A percentile compares a stretch with the other conserved stretches of the same genome.
These are phyloP conservation scores for Anadara kagoshimensis DNA, from an alignment of 1,140 invertebrate genomes.

Conservation along the genomic window DNA sequence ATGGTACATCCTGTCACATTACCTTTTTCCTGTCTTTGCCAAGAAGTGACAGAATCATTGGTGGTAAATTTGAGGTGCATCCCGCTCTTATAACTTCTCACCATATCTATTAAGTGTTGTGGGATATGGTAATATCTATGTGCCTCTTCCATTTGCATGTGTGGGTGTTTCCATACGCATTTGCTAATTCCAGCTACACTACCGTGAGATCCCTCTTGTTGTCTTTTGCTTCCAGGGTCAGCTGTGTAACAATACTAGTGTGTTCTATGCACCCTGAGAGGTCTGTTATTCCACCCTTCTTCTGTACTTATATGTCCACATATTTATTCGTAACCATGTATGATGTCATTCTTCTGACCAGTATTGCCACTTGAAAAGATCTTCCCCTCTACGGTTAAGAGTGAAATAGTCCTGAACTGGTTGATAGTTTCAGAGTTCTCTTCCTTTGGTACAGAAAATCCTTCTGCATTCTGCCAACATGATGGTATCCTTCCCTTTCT, in stretches of 20 bases:
- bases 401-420: too few relatives aligned
- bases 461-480: too few relatives aligned
- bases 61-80: conserved; percentile 23
- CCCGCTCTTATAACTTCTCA: conserved; percentile 28
- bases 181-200: conserved; percentile 27
- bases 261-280: conserved; percentile 13
- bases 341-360: too few relatives aligned
- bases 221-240: conserved; percentile 15
- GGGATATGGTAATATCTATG: conserved; percentile 28
- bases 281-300: too few relatives aligned
- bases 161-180: conserved; percentile 33
- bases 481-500: too few relatives aligned
- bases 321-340: too few relatives aligned
- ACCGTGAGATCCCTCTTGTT: conserved; percentile 6
- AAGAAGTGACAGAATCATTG: conserved; percentile 1
- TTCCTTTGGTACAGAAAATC: too few relatives aligned
- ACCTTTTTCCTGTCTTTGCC: conserved; percentile 8
- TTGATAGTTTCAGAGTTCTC: too few relatives aligned
- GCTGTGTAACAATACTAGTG: conserved; percentile 1
- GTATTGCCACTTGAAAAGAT: too few relatives aligned
- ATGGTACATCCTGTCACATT: conserved; percentile 16
- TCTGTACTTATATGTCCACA: too few relatives aligned
- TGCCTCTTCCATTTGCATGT: conserved; percentile 26
- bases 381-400: too few relatives aligned
- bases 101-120: conserved; percentile 11